Evolutionary conservation across 2,113 vertebrate genomes (phyloP).

Genomic region (Phylloscopus trochiloides): DNA sequence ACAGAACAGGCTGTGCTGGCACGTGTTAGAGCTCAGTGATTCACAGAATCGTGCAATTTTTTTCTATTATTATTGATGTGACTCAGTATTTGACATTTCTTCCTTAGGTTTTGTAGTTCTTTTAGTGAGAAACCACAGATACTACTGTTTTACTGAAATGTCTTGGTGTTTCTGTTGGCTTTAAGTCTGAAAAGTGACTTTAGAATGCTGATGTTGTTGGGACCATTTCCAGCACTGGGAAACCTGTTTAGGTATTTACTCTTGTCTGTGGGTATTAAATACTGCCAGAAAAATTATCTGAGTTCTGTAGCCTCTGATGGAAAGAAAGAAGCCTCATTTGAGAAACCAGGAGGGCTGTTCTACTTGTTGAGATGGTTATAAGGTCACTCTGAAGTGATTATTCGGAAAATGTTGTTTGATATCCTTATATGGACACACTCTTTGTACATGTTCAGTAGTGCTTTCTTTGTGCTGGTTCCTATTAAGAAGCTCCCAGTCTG

Average conservation of each 20-base stretch:
- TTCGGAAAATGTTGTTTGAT: neutral
- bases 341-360: neutral
- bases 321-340: neutral
- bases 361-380: neutral
- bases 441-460: neutral
- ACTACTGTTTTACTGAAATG: neutral
- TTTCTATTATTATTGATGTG: neutral
- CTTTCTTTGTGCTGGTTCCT: constrained; percentile 22
- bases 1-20: neutral
- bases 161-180: neutral
- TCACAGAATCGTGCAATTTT: neutral
- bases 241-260: neutral
- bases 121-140: neutral
- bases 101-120: neutral
- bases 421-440: neutral
- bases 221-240: neutral
- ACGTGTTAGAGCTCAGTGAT: neutral
- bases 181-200: neutral
- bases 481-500: constrained; percentile 39
- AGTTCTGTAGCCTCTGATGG: neutral
- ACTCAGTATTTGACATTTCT: neutral
- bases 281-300: neutral
- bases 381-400: neutral
- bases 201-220: neutral
- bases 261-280: neutral